Evolutionary conservation across 2,113 vertebrate species (phyloP).

Genomic region (Carlito syrichta): DNA sequence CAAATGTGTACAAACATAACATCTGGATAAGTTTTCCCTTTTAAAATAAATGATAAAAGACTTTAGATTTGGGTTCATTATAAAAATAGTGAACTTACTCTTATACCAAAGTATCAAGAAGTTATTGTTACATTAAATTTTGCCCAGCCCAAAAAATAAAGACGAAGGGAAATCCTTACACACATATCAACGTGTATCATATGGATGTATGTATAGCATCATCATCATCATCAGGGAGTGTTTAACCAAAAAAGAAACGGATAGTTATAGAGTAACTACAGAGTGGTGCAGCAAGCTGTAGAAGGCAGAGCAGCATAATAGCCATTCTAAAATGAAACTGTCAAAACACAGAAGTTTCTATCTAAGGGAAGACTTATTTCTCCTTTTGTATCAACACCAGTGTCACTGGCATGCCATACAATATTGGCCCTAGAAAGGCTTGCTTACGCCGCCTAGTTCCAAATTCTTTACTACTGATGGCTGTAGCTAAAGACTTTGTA

Average conservation of each 20-base stretch:
- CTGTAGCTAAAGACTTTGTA: constrained; percentile 35
- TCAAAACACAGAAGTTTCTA: neutral
- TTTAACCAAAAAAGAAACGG: constrained; percentile 63
- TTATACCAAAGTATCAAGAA: constrained; percentile 59
- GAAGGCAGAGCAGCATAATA: constrained; percentile 61
- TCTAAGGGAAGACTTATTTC: neutral
- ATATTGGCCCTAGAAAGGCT: constrained; percentile 43
- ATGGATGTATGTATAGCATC: neutral
- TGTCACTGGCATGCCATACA: neutral
- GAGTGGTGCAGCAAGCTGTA: constrained; percentile 46
- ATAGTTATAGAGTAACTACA: constrained; percentile 59
- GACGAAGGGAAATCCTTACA: constrained; percentile 40
- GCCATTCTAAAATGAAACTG: constrained; percentile 60
- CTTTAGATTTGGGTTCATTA: constrained; percentile 38
- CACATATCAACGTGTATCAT: constrained; percentile 27
- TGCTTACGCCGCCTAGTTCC: constrained; percentile 19
- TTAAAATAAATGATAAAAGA: constrained; percentile 57
- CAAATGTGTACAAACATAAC: constrained; percentile 60
- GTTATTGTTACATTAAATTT: constrained; percentile 52
- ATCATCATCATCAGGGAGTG: constrained; percentile 40
- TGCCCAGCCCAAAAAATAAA: constrained; percentile 56
- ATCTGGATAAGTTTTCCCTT: constrained; percentile 61
- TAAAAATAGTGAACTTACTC: constrained; percentile 63
- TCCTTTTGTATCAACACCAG: constrained; percentile 24
- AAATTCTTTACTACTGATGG: constrained; percentile 43